phyloP scores from a whole-genome alignment of 92 coral and sea anemone genomes.

The Phenganax subtilis region DNA sequence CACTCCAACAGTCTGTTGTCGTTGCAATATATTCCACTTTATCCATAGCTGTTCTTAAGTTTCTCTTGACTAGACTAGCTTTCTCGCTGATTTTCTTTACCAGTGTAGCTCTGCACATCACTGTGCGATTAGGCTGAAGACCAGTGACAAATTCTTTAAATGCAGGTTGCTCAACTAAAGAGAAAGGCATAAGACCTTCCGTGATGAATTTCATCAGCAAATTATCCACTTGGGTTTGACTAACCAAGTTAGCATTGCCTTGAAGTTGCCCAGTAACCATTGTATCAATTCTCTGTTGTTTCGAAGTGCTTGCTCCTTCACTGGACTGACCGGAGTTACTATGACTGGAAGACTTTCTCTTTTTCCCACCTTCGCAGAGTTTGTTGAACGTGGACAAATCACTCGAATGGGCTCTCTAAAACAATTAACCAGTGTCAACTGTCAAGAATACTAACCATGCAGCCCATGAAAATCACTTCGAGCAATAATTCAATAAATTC shows the following conservation, averaged over 20 bases:
- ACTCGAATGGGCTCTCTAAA: not conserved
- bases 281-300: not conserved
- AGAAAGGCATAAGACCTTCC: conserved; percentile 25
- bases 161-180: conserved; percentile 19
- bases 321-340: not conserved
- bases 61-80: not conserved
- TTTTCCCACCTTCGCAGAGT: conserved; percentile 1
- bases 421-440: too few relatives aligned
- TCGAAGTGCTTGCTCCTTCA: not conserved
- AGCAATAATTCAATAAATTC: too few relatives aligned
- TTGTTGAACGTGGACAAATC: not conserved
- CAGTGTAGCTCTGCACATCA: conserved; percentile 13
- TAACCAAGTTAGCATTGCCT: not conserved
- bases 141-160: conserved; percentile 16
- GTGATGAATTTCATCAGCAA: conserved; percentile 14
- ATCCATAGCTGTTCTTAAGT: not conserved
- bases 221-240: conserved; percentile 21
- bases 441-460: too few relatives aligned
- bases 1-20: conserved; percentile 22
- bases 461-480: too few relatives aligned
- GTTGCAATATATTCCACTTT: conserved; percentile 14
- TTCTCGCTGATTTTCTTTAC: conserved; percentile 2
- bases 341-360: not conserved
- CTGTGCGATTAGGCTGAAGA: conserved; percentile 27
- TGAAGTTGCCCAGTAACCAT: not conserved